Percentiles rank a stretch among this genome's conserved stretches.
Evolutionary conservation across 1,140 invertebrate genomes (phyloP).

Genomic region (Diorhabda carinulata): DNA sequence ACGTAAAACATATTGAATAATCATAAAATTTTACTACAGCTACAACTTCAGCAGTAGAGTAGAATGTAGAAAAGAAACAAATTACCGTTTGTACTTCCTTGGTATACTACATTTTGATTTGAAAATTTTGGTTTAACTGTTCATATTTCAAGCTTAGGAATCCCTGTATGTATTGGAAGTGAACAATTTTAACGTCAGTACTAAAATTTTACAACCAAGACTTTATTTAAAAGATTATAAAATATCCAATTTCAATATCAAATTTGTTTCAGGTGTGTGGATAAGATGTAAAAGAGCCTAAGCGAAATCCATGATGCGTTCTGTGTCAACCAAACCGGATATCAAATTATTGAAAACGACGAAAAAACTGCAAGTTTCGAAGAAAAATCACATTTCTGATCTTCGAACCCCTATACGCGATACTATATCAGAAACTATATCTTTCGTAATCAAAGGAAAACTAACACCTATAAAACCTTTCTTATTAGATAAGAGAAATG

Average conservation of each 20-base stretch:
- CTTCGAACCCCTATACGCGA: conserved; percentile 18
- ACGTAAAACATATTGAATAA: too few species aligned
- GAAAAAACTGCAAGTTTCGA: conserved; percentile 8
- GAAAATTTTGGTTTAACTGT: too few species aligned
- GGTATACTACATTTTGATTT: too few species aligned
- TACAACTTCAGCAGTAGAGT: too few species aligned
- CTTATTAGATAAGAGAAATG: conserved; percentile 4
- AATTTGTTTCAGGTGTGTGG: conserved; percentile 14
- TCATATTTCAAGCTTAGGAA: not conserved
- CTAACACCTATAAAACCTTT: conserved; percentile 42
- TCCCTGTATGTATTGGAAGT: not conserved
- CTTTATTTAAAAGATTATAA: too few species aligned
- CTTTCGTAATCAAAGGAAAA: conserved; percentile 46
- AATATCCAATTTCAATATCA: too few species aligned
- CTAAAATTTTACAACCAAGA: too few species aligned
- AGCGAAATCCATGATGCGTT: conserved; percentile 7
- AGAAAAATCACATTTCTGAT: conserved; percentile 16
- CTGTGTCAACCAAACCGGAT: not conserved
- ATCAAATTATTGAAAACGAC: conserved; percentile 11
- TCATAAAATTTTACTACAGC: too few species aligned
- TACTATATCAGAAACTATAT: conserved; percentile 43
- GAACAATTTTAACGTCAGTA: not conserved
- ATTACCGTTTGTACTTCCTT: too few species aligned
- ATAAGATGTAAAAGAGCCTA: not conserved
- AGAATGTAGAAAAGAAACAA: too few species aligned